Conservation (phyloP, 2,113 vertebrate genomes). For the Periophthalmus modestus region DNA sequence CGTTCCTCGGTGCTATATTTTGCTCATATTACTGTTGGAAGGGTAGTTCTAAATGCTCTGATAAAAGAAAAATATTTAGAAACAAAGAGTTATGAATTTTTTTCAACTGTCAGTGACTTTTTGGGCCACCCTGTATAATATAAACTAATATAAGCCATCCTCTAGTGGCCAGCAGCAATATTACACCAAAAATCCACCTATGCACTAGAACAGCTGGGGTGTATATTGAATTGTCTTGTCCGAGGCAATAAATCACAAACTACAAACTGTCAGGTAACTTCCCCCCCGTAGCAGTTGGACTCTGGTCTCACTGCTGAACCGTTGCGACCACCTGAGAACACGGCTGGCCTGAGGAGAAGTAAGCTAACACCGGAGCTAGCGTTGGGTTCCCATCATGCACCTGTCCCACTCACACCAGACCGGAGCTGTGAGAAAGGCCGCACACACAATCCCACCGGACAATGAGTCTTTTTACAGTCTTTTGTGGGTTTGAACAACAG, state of each 20-base stretch:
- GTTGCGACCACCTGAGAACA: slow-evolving; percentile 54
- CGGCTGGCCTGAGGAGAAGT: slow-evolving; percentile 52
- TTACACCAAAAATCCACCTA: background rate
- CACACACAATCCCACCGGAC: slow-evolving; percentile 41
- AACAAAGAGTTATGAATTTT: too few species aligned
- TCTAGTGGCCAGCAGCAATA: background rate
- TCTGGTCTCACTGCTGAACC: slow-evolving; percentile 24
- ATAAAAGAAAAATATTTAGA: too few species aligned
- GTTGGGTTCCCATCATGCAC: slow-evolving; percentile 59
- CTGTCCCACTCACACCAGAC: slow-evolving; percentile 53
- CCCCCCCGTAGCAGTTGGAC: slow-evolving; percentile 32
- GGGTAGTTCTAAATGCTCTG: too few species aligned
- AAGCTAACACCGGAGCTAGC: slow-evolving; percentile 56
- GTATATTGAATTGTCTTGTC: background rate
- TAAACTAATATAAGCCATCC: background rate
- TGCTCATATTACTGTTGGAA: too few species aligned
- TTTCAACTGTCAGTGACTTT: too few species aligned
- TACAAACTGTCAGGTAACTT: slow-evolving; percentile 7
- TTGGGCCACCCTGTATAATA: too few species aligned
- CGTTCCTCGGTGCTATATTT: too few species aligned
- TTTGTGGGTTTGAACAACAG: slow-evolving; percentile 48
- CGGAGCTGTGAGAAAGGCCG: slow-evolving; percentile 50
- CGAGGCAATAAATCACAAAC: slow-evolving; percentile 17
- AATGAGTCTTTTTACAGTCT: slow-evolving; percentile 53
- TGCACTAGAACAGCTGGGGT: background rate